Percentiles rank a stretch among this genome's conserved stretches.
Evolutionary conservation across 1,140 invertebrate species (phyloP).

Genomic region (Macrosteles quadrilineatus): DNA sequence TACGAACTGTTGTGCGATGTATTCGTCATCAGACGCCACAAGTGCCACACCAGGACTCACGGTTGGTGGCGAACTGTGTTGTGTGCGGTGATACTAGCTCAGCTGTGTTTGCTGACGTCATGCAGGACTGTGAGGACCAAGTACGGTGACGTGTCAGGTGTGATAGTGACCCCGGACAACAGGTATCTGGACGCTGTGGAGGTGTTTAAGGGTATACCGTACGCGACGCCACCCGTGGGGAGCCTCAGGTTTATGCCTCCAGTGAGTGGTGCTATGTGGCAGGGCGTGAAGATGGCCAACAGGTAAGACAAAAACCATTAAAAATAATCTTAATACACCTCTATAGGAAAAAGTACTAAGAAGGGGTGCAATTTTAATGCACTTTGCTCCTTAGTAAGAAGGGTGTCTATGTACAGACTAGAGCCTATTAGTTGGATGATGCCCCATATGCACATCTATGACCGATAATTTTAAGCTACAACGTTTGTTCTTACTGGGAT

Average conservation of each 20-base stretch:
- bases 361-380: no score
- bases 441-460: no score
- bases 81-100: constrained; percentile 26
- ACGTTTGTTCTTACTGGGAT: no score
- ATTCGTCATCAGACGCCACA: no score
- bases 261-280: constrained; percentile 84
- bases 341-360: no score
- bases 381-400: no score
- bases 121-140: constrained; percentile 52
- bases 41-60: no score
- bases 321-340: no score
- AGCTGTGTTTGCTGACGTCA: neutral
- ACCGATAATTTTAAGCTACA: no score
- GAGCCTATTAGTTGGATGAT: no score
- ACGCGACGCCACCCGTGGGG: constrained; percentile 90
- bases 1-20: no score
- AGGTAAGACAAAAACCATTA: constrained; percentile 46
- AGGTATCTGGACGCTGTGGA: constrained; percentile 55
- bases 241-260: constrained; percentile 91
- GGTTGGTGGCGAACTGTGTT: neutral
- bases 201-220: constrained; percentile 90
- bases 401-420: no score
- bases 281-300: constrained; percentile 82
- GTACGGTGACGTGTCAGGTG: constrained; percentile 55
- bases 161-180: constrained; percentile 51